These are phyloP conservation scores for Littorina saxatilis DNA, from an alignment of 1,140 invertebrate species.

Conservation along the genomic window DNA sequence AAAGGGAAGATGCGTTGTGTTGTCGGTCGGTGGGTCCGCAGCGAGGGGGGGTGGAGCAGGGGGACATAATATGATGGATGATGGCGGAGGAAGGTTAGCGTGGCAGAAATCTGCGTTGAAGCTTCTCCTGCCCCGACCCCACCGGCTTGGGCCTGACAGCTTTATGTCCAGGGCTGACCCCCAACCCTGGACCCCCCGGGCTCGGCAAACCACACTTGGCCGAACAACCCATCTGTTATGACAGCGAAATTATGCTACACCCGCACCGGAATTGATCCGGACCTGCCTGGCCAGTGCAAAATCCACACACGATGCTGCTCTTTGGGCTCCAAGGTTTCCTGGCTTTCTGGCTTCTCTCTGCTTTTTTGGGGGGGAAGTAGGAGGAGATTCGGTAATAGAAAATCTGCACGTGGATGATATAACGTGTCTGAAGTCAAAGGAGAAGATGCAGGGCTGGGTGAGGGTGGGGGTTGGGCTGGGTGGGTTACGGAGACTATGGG, in stretches of 20 bases:
- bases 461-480: no score
- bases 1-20: no score
- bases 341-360: no score
- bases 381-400: conserved; percentile 39
- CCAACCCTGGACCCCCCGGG: conserved; percentile 5
- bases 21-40: background rate
- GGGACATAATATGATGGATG: conserved; percentile 11
- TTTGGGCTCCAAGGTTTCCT: no score
- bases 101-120: conserved; percentile 27
- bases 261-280: conserved; percentile 31
- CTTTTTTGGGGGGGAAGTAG: no score
- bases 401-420: conserved; percentile 23
- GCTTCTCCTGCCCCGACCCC: conserved; percentile 17
- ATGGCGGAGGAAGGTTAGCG: conserved; percentile 1
- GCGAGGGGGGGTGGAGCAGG: background rate
- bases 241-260: conserved; percentile 37
- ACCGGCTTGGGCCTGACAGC: conserved; percentile 25
- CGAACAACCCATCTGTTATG: conserved; percentile 41
- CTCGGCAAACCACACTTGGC: conserved; percentile 33
- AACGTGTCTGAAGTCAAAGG: background rate
- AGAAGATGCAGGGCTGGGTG: background rate
- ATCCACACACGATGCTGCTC: conserved; percentile 21
- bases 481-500: background rate
- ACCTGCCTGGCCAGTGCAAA: conserved; percentile 16
- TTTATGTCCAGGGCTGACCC: conserved; percentile 37